Percentiles rank a stretch among this genome's conserved stretches.
Conservation (phyloP, 2,113 vertebrate species). For the Synchiropus splendidus region DNA sequence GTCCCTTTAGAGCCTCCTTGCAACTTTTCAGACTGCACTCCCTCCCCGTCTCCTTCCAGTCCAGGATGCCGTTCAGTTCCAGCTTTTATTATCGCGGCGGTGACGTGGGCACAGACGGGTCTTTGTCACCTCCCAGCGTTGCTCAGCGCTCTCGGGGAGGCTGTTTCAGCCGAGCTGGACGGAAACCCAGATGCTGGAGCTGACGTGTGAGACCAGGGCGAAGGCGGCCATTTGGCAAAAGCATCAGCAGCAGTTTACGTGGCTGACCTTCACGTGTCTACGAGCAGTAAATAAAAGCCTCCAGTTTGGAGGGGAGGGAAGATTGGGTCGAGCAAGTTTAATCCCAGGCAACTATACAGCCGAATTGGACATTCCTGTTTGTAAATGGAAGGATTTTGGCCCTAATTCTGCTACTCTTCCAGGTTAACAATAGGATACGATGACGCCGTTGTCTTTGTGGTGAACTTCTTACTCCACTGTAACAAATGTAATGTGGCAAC, state of each 20-base stretch:
- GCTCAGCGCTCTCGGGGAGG: conserved; percentile 20
- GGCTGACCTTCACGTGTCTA: conserved; percentile 67
- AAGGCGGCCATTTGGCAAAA: conserved; percentile 64
- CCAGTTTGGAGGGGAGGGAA: background rate
- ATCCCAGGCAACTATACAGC: too few relatives aligned
- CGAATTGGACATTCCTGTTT: too few relatives aligned
- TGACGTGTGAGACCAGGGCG: conserved; percentile 24
- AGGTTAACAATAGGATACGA: too few relatives aligned
- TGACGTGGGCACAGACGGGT: conserved; percentile 37
- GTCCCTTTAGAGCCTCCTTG: conserved; percentile 61
- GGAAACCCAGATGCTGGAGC: conserved; percentile 31
- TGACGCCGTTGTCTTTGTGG: too few relatives aligned
- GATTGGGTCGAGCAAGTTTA: too few relatives aligned
- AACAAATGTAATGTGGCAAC: too few relatives aligned
- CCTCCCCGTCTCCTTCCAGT: conserved; percentile 32
- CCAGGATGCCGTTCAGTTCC: conserved; percentile 10
- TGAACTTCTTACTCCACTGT: too few relatives aligned
- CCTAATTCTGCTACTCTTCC: too few relatives aligned
- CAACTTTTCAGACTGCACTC: conserved; percentile 34
- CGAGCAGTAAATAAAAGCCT: conserved; percentile 66
- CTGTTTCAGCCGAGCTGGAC: conserved; percentile 24
- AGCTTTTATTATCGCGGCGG: conserved; percentile 47
- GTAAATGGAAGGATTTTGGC: too few relatives aligned
- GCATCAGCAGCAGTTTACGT: conserved; percentile 60
- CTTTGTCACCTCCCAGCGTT: conserved; percentile 41